These are phyloP conservation scores for Dascyllus trimaculatus DNA, from an alignment of 2,113 vertebrate species.

Conservation along the genomic window DNA sequence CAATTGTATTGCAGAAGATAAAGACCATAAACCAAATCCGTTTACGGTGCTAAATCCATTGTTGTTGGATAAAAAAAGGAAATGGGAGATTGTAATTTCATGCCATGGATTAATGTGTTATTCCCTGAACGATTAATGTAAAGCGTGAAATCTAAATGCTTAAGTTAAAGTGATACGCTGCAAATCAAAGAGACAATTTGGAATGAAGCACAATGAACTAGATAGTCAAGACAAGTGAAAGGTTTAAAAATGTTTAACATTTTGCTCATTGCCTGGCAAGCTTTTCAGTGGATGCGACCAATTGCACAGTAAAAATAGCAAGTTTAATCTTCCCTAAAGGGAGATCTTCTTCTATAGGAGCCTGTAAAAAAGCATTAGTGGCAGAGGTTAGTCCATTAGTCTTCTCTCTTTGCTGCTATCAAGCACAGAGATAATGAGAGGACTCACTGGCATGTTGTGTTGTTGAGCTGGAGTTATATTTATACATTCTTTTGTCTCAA, in stretches of 20 bases:
- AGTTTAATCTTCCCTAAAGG: conserved; percentile 70
- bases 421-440: conserved; percentile 76
- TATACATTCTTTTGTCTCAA: conserved; percentile 77
- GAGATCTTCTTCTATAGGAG: conserved; percentile 54
- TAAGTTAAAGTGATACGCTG: conserved; percentile 70
- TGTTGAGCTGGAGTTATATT: conserved; percentile 74
- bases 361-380: conserved; percentile 78
- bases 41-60: conserved; percentile 78
- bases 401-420: conserved; percentile 75
- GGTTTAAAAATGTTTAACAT: conserved; percentile 33
- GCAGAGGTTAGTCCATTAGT: conserved; percentile 80
- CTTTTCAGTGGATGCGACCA: conserved; percentile 20
- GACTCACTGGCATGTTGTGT: conserved; percentile 59
- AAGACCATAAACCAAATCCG: conserved; percentile 81
- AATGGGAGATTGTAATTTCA: conserved; percentile 82
- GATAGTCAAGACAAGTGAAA: conserved; percentile 27
- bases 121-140: conserved; percentile 78
- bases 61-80: conserved; percentile 69
- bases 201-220: conserved; percentile 52
- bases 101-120: conserved; percentile 81
- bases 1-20: conserved; percentile 79
- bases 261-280: conserved; percentile 5
- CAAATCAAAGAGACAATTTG: conserved; percentile 61
- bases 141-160: conserved; percentile 78
- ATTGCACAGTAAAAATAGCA: conserved; percentile 71